Percentiles rank a stretch among this genome's conserved stretches.
These are phyloP conservation scores for Epinephelus lanceolatus DNA, from an alignment of 2,113 vertebrate species.

Conservation along the genomic window DNA sequence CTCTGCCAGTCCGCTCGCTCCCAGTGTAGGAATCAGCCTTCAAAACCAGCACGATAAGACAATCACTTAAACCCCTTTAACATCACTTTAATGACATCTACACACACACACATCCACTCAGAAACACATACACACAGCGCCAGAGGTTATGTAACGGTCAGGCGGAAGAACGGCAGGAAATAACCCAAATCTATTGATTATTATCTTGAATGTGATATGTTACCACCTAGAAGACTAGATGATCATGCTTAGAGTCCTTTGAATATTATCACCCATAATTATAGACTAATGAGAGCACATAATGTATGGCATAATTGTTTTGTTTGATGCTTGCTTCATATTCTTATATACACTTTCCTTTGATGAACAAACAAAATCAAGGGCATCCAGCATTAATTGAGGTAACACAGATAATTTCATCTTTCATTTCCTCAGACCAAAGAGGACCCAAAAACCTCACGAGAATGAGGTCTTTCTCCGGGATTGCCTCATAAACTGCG, in stretches of 20 bases:
- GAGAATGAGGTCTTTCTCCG: constrained; percentile 34
- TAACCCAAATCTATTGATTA: constrained; percentile 38
- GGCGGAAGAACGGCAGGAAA: constrained; percentile 54
- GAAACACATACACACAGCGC: not conserved
- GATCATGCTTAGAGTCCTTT: constrained; percentile 23
- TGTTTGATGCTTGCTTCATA: constrained; percentile 51
- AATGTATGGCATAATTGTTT: constrained; percentile 39
- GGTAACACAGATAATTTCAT: constrained; percentile 2
- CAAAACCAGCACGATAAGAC: constrained; percentile 71
- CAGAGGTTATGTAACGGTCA: constrained; percentile 56
- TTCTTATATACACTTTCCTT: constrained; percentile 32
- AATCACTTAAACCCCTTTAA: constrained; percentile 77
- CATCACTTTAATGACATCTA: constrained; percentile 74
- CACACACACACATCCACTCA: constrained; percentile 15
- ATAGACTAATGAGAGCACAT: constrained; percentile 51
- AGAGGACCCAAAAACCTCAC: constrained; percentile 2
- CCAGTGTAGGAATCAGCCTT: constrained; percentile 61
- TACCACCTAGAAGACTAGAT: constrained; percentile 19
- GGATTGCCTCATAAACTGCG: constrained; percentile 47
- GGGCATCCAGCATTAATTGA: constrained; percentile 39
- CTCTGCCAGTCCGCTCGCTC: constrained; percentile 71
- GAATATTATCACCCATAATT: constrained; percentile 50
- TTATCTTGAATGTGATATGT: constrained; percentile 37
- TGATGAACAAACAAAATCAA: constrained; percentile 20
- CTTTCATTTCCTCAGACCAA: constrained; percentile 43